These are phyloP conservation scores for Myrmophylax atrothorax DNA, from an alignment of 2,113 vertebrate species.

Conservation along the genomic window DNA sequence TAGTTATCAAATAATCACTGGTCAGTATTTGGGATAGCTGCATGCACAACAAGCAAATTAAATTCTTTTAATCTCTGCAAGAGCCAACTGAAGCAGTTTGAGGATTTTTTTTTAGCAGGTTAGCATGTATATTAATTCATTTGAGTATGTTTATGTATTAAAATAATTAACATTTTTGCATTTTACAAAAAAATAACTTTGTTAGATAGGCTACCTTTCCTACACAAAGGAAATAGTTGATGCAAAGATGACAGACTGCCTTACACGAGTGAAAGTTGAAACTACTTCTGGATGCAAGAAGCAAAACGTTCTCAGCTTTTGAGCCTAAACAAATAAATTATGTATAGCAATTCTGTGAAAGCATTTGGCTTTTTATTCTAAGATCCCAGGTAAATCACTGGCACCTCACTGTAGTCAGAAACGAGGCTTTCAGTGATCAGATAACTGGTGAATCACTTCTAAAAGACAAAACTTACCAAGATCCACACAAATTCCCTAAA, in stretches of 20 bases:
- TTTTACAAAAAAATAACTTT: background rate
- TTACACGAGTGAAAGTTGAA: background rate
- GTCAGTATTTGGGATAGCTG: background rate
- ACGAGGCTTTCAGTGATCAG: background rate
- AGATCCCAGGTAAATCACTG: background rate
- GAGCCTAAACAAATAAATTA: background rate
- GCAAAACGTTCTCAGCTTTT: background rate
- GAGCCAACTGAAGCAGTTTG: background rate
- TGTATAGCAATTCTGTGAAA: background rate
- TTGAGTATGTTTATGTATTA: background rate
- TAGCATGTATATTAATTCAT: background rate
- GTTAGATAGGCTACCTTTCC: background rate
- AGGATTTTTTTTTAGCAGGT: rapidly evolving
- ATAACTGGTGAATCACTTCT: background rate
- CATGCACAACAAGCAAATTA: background rate
- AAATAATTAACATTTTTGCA: background rate
- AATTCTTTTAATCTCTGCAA: background rate
- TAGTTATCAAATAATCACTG: background rate
- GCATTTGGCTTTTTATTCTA: background rate
- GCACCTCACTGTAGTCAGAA: background rate
- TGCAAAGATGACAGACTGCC: background rate
- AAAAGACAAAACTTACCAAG: background rate
- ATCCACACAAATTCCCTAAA: background rate
- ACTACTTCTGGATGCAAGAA: background rate
- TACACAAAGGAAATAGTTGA: background rate